phyloP scores from a whole-genome alignment of 1,140 invertebrate species.

The Halesus radiatus region DNA sequence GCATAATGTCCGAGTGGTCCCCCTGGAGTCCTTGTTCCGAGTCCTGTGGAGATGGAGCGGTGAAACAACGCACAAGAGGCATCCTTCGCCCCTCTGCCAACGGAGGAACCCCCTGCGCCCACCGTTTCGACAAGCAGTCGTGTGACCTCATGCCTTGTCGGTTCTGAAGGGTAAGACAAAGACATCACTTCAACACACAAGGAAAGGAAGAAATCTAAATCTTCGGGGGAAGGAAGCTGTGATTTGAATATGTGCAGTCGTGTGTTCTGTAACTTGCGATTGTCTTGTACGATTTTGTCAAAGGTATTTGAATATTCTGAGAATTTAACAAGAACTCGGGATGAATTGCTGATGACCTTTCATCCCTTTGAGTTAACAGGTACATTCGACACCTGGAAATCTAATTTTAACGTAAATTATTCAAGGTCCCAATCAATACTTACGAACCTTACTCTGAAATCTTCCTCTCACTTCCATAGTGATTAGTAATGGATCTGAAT shows the following conservation, averaged over 20 bases:
- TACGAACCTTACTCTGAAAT: too few species aligned
- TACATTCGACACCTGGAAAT: too few species aligned
- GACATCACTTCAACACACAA: background rate
- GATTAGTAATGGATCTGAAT: too few species aligned
- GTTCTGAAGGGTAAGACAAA: background rate
- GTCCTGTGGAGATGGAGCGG: slow-evolving; percentile 71
- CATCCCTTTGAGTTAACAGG: too few species aligned
- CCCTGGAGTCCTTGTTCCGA: slow-evolving; percentile 76
- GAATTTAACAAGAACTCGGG: background rate
- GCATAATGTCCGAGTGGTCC: slow-evolving; percentile 75
- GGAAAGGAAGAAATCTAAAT: background rate
- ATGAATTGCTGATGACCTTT: background rate
- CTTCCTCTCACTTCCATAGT: too few species aligned
- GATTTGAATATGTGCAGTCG: background rate
- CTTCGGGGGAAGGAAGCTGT: background rate
- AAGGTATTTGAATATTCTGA: background rate
- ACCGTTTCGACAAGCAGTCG: slow-evolving; percentile 60
- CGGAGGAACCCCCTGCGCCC: slow-evolving; percentile 59
- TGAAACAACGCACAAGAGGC: slow-evolving; percentile 67
- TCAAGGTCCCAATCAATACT: too few species aligned
- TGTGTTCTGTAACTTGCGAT: background rate
- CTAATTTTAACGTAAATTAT: too few species aligned
- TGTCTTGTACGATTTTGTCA: background rate
- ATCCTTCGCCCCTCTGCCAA: slow-evolving; percentile 61
- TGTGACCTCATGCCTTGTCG: slow-evolving; percentile 59